Conservation (phyloP, 2,113 vertebrate species). For the Dascyllus trimaculatus region DNA sequence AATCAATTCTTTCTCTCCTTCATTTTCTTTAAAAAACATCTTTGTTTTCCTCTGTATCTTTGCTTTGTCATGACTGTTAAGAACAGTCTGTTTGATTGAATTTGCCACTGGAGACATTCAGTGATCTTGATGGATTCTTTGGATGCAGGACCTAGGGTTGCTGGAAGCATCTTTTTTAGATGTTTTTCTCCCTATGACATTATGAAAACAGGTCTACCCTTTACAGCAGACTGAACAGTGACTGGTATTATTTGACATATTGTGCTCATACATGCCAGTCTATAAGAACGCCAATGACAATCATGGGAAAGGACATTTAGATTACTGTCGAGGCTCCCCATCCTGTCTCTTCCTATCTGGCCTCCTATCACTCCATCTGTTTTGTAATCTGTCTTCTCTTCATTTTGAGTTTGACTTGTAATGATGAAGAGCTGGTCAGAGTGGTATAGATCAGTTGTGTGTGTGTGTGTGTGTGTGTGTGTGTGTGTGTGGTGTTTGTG, state of each 20-base stretch:
- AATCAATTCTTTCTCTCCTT: conserved; percentile 72
- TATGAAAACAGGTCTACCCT: conserved; percentile 76
- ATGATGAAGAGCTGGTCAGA: conserved; percentile 75
- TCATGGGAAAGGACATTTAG: conserved; percentile 80
- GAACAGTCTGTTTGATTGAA: conserved; percentile 74
- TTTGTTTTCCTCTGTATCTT: conserved; percentile 70
- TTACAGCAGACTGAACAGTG: conserved; percentile 68
- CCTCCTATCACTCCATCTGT: conserved; percentile 74
- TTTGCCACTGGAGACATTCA: conserved; percentile 78
- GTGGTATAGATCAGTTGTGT: conserved; percentile 32
- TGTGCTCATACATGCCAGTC: conserved; percentile 74
- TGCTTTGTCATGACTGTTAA: conserved; percentile 78
- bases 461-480: neutral
- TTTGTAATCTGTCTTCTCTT: conserved; percentile 80
- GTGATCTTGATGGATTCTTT: conserved; percentile 79
- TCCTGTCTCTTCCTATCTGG: conserved; percentile 76
- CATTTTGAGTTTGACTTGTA: conserved; percentile 76
- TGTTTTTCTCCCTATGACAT: conserved; percentile 67
- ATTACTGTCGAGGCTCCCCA: conserved; percentile 77
- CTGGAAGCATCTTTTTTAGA: conserved; percentile 68
- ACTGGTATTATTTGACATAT: conserved; percentile 74
- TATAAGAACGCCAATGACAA: conserved; percentile 82
- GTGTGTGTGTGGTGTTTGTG: neutral
- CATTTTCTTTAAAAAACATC: conserved; percentile 50
- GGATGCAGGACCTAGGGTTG: conserved; percentile 68